Evolutionary conservation across 2,113 vertebrate species (phyloP).

Genomic region (Strigops habroptila): DNA sequence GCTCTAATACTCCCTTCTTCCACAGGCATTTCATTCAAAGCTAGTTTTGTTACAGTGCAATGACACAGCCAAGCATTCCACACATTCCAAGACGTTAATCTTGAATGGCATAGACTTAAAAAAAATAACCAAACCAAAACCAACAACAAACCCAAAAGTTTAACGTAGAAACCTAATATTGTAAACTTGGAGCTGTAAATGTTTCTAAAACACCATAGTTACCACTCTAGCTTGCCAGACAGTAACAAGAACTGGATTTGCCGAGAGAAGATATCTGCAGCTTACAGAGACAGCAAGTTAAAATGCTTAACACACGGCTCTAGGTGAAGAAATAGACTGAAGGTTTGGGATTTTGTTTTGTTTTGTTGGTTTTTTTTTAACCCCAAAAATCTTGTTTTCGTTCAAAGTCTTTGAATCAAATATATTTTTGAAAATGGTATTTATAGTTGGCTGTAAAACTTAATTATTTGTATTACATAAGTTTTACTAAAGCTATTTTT

Average conservation of each 20-base stretch:
- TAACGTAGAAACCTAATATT: not conserved
- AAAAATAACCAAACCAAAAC: not conserved
- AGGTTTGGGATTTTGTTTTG: not conserved
- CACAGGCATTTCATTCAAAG: not conserved
- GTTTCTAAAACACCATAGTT: not conserved
- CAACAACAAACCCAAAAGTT: not conserved
- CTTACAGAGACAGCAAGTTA: conserved; percentile 25
- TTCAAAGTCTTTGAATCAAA: not conserved
- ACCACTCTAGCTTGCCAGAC: not conserved
- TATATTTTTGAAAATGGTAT: not conserved
- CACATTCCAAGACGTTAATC: not conserved
- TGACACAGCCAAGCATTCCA: not conserved
- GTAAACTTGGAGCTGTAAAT: not conserved
- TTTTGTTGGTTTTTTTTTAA: not conserved
- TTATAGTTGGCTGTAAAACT: not conserved
- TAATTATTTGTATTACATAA: not conserved
- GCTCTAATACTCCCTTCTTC: not conserved
- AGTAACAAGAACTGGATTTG: not conserved
- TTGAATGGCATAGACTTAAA: not conserved
- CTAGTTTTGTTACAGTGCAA: not conserved
- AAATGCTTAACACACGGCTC: not conserved
- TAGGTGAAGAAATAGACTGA: not conserved
- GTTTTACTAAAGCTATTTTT: not conserved
- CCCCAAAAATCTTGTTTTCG: not conserved
- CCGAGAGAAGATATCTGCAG: not conserved